Evolutionary conservation across 2,888 invertebrate genomes (phyloP), one percentile per base, ranked within the genome.

Genomic region (Emesis russula): DNA sequence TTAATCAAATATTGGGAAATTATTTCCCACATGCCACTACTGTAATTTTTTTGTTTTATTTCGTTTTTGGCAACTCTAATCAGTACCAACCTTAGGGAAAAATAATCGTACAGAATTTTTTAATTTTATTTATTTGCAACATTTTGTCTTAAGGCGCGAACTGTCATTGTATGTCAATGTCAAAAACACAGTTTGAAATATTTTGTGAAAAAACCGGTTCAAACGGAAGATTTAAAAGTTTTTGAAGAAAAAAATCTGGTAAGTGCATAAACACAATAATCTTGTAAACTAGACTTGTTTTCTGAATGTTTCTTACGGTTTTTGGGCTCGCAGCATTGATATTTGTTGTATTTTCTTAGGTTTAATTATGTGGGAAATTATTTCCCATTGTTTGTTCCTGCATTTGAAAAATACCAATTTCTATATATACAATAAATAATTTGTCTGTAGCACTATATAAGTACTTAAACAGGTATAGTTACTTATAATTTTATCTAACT

Each of bases 301-400:
- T 63, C 70, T 76, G 76, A 76, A 82, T 75, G 48, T 48, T 73
- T 81, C 38, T 73, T 81, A 71, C 53, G 25, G 58, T 63, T 74
- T 38, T 73, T 81, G 53, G 38, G 81, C 81, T 71, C 63, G 70
- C 58, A 36, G 78, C 70, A 36, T 38, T 68, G 38, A 63, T 63
- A 71, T 86, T 86, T 75, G 15, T 68, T 75, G 44, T 68, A 84
- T 73, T 77, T 87, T 87, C 58, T 84, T 77, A 81, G 87, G 74
- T 84, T 87, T 81, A 73, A 87, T 63, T 77, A 87, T 48, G 87
- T 87, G 87, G 87, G 87, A 87, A 87, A 84, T 81, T 38, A 87
- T 87, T 81, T 87, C 81, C 87, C 87, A 84, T 77, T 87, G 84
- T 87, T 84, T 74, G 87, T 87, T 84, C 25, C 25, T 25, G 25